A percentile compares a stretch with the other conserved stretches of the same genome.
Evolutionary conservation across 2,888 invertebrate genomes (phyloP).

Genomic region (Chalcis sispes): DNA sequence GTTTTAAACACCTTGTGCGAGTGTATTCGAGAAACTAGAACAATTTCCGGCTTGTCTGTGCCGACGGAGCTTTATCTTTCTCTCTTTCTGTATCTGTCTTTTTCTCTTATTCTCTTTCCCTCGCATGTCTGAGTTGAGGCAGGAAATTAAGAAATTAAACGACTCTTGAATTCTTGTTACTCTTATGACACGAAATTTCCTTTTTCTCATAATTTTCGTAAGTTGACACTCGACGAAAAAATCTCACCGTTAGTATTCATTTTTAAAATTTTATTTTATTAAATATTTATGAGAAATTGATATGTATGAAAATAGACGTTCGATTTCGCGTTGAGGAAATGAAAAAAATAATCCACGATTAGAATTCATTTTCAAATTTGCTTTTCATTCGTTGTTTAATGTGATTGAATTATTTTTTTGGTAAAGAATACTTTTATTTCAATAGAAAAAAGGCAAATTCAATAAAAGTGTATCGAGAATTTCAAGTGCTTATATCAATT

Average conservation of each 20-base stretch:
- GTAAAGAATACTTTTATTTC: too few relatives aligned
- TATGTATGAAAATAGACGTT: not conserved
- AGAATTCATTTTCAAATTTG: too few relatives aligned
- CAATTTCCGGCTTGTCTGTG: conserved; percentile 47
- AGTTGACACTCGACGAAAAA: not conserved
- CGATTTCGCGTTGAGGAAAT: not conserved
- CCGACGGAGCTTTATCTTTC: not conserved
- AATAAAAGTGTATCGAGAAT: too few relatives aligned
- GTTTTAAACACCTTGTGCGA: conserved; percentile 30
- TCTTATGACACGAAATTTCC: conserved; percentile 48
- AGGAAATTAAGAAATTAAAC: conserved; percentile 60
- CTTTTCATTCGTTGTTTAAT: not conserved
- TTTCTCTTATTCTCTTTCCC: not conserved
- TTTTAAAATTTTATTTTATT: conserved; percentile 21
- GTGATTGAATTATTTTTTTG: too few relatives aligned
- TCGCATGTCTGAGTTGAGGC: conserved; percentile 13
- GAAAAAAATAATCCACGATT: not conserved
- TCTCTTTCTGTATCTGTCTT: too few relatives aligned
- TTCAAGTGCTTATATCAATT: too few relatives aligned
- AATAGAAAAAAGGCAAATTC: too few relatives aligned
- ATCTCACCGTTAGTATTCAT: not conserved
- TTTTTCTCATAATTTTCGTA: conserved; percentile 49
- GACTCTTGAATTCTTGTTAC: conserved; percentile 56
- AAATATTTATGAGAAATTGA: not conserved
- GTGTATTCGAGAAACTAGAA: conserved; percentile 10